Evolutionary conservation across 2,113 vertebrate genomes (phyloP), one percentile per base, ranked within the genome.

Genomic region (Eolophus roseicapilla): DNA sequence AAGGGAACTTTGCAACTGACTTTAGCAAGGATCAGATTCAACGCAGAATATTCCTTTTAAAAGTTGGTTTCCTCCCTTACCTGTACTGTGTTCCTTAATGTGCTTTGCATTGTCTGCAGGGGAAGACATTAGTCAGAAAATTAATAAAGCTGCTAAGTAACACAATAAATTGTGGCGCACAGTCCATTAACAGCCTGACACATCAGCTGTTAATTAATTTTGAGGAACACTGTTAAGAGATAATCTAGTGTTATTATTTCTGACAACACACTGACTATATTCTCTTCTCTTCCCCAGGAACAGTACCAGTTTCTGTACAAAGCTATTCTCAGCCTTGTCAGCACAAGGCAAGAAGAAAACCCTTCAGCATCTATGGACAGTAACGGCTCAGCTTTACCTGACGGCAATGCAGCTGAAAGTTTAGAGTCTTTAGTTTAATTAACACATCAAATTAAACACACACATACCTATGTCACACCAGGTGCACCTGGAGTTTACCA

Each of bases 281-380:
- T 28, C 9, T 77, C 78, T 96, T 93, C 77, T 84, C 52, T 92
- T 74, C 86, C 90, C 39, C 93, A 99, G 99, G 99, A 99, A 24
- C 99, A 99, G 95, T 99, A 98, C 94, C 99, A 99, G 96, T 99
- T 99, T 97, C 98, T 99, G 71, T 99, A 99, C 98, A 99, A 98
- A 98, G 99, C 99, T 78, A 98, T 99, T 92, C 98, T 99, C 96
- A 99, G 99, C 97, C 98, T 99, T 37, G 98, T 99, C 53, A 98
- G 98, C 93, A 98, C 98, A 24, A 98, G 98, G 85, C 99, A 99
- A 96, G 99, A 99, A 59, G 97, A 99, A 97, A 98, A 98, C 78
- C 98, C 98, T 13, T 98, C 98, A 21, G 98, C 98, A 83, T 98
- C 98, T 28, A 97, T 98, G 60, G 98, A 99, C 93, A 98, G 98